Conservation (phyloP, 2,888 invertebrate genomes). For the Troides oblongomaculatus region DNA sequence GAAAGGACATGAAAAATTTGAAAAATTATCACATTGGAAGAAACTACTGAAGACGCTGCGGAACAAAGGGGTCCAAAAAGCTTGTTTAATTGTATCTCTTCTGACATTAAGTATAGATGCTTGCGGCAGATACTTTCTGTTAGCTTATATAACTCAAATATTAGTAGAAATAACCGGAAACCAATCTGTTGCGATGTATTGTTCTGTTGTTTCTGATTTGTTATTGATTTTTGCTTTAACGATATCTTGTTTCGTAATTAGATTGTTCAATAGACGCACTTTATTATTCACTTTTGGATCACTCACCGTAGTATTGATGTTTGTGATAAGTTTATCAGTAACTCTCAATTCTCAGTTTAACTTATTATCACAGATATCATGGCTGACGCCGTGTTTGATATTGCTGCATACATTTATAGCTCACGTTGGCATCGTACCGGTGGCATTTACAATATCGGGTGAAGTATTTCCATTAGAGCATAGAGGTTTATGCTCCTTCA, state of each 20-base stretch:
- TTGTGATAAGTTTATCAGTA: conserved; percentile 33
- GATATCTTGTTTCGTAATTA: conserved; percentile 38
- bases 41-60: conserved; percentile 31
- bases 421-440: conserved; percentile 42
- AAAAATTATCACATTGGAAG: conserved; percentile 6
- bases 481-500: conserved; percentile 39
- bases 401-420: conserved; percentile 41
- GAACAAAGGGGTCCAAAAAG: conserved; percentile 39
- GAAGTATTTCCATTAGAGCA: conserved; percentile 47
- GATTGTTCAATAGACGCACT: conserved; percentile 38
- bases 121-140: conserved; percentile 41
- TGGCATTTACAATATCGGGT: conserved; percentile 39
- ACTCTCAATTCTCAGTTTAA: conserved; percentile 14
- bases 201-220: conserved; percentile 43
- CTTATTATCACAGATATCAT: conserved; percentile 11
- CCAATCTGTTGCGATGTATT: conserved; percentile 41
- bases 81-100: conserved; percentile 36
- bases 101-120: conserved; percentile 40
- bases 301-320: conserved; percentile 37
- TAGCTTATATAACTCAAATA: conserved; percentile 41
- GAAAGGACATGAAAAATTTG: not conserved
- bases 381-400: conserved; percentile 38
- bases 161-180: conserved; percentile 38
- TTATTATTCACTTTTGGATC: conserved; percentile 39
- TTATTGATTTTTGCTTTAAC: conserved; percentile 39